Evolutionary conservation across 2,113 vertebrate species (phyloP).

Genomic region (Toxotes jaculatrix): DNA sequence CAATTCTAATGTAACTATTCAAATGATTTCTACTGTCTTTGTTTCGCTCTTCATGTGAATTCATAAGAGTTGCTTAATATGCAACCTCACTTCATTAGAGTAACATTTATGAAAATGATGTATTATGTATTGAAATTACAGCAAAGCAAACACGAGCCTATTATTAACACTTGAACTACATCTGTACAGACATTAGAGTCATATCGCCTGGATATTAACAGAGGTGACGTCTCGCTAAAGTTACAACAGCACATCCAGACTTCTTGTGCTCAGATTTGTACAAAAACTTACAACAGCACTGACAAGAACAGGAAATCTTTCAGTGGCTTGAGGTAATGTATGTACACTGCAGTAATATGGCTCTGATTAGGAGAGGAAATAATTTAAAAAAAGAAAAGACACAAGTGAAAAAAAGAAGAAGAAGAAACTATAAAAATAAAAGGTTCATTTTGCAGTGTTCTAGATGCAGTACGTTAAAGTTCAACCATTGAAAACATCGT

Average conservation of each 20-base stretch:
- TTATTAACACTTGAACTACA: constrained; percentile 93
- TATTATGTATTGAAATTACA: constrained; percentile 82
- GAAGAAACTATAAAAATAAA: neutral
- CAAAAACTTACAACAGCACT: neutral
- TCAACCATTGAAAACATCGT: neutral
- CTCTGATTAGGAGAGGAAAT: constrained; percentile 24
- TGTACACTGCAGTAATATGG: constrained; percentile 3
- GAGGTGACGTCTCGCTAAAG: constrained; percentile 88
- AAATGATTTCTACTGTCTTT: constrained; percentile 88
- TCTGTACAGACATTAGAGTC: constrained; percentile 87
- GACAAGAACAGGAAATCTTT: constrained; percentile 17
- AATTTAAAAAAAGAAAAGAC: constrained; percentile 4
- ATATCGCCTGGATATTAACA: constrained; percentile 87
- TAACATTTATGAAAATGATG: constrained; percentile 92
- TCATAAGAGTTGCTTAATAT: constrained; percentile 87
- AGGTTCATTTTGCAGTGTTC: neutral
- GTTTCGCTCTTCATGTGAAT: constrained; percentile 88
- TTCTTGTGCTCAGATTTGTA: constrained; percentile 13
- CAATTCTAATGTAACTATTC: constrained; percentile 91
- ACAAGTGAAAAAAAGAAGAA: constrained; percentile 1
- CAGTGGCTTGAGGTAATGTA: constrained; percentile 11
- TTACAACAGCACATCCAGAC: constrained; percentile 87
- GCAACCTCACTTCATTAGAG: constrained; percentile 92
- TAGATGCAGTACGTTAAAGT: neutral
- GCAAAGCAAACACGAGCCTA: constrained; percentile 85